Evolutionary conservation across 1,140 invertebrate genomes (phyloP), one percentile per base, ranked within the genome.

Genomic region (Rhopalosiphum padi): DNA sequence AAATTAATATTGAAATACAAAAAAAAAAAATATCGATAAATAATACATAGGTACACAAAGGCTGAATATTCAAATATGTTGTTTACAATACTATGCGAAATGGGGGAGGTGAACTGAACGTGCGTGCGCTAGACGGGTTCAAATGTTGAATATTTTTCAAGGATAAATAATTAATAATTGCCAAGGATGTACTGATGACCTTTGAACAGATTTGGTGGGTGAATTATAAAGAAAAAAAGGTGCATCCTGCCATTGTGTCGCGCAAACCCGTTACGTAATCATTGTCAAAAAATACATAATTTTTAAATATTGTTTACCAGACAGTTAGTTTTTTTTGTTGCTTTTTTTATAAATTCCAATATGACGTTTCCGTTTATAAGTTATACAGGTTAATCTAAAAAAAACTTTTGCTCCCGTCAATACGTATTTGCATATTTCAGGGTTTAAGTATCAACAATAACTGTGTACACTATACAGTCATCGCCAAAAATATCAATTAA

Each of bases 201-300:
- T 92, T 92, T 92, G 82, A 51, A 85, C 91, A 53, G 91, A 92
- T 91, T 85, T 82, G 41, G 90, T 91, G 90, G 90, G 90, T 53
- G 91, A 83, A 92, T 30, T 92, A 92, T 30, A 53, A 92, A 83
- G 23, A 92, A 85, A 92, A 68, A 41, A 43, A 5, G 46, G 46
- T 22, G 48, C 82, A 55, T 93, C 91, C 91, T 83, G 91, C 30
- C 91, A 93, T 93, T 93, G 91, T 93, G 68, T 83, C 21, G 68
- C 23, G 82, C 21, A 68, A 90, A 90, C 41, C 53, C 37, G 88
- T 90, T 46, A 46, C 15, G 25, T 86, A 53, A 55, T 53, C 43
- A 89, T 55, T 30, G 51, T 89, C 48, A 35, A 89, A 55, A 89
- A 89, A 55, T 89, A 55, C 88, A 55, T 89, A 89, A 89, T 55